Percentiles rank a stretch among this genome's conserved stretches.
Conservation (phyloP, 2,113 vertebrate genomes). For the Speoplatyrhinus poulsoni region DNA sequence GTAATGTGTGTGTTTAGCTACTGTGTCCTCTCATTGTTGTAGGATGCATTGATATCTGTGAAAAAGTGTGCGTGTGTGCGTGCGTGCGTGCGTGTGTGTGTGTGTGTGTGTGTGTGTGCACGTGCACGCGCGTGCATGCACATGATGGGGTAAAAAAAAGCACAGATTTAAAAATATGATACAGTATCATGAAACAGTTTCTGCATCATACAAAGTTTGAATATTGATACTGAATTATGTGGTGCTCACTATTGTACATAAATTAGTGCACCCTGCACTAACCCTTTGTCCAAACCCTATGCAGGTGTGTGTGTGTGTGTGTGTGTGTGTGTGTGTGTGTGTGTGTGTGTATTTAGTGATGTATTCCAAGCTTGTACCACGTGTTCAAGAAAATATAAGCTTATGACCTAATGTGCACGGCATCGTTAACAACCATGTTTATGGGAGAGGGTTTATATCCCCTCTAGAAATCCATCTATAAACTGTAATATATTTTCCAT, state of each 20-base stretch:
- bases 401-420: conserved; percentile 37
- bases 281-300: conserved; percentile 16
- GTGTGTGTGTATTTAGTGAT: conserved; percentile 15
- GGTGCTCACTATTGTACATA: conserved; percentile 61
- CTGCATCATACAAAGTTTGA: conserved; percentile 45
- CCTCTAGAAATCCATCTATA: conserved; percentile 15
- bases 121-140: conserved; percentile 21
- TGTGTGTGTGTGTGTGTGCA: conserved; percentile 7
- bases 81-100: conserved; percentile 17
- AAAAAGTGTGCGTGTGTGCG: neutral
- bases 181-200: conserved; percentile 37
- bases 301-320: conserved; percentile 20
- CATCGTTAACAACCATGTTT: conserved; percentile 13
- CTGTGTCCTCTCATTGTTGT: conserved; percentile 16
- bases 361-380: conserved; percentile 30
- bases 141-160: conserved; percentile 25
- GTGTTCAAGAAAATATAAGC: conserved; percentile 37
- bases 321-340: conserved; percentile 10
- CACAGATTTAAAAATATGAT: conserved; percentile 50
- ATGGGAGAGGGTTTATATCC: conserved; percentile 12
- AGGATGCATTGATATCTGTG: neutral
- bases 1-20: conserved; percentile 27
- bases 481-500: conserved; percentile 35
- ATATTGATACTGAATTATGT: conserved; percentile 30
- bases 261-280: conserved; percentile 40